Conservation (phyloP, 1,140 invertebrate species). For the Onthophagus taurus region DNA sequence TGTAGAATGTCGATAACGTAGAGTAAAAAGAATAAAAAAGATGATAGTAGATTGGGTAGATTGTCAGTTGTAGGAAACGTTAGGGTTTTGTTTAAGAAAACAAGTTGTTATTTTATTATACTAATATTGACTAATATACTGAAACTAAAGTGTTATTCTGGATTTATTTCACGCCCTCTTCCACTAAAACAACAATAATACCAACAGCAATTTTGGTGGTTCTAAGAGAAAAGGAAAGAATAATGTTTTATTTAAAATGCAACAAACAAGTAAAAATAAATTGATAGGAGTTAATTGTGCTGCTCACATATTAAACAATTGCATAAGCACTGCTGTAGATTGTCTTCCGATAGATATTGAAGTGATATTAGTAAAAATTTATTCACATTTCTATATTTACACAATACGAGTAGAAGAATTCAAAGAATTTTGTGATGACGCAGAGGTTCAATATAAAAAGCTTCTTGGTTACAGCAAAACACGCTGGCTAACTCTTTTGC, state of each 20-base stretch:
- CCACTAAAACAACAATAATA: too few species aligned
- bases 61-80: too few species aligned
- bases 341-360: constrained; percentile 26
- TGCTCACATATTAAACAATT: constrained; percentile 16
- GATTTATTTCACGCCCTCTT: too few species aligned
- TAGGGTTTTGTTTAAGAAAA: too few species aligned
- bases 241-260: constrained; percentile 12
- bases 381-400: constrained; percentile 23
- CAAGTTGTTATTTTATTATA: too few species aligned
- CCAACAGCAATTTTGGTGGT: constrained; percentile 24
- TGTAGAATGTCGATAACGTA: too few species aligned
- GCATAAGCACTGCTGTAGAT: constrained; percentile 27
- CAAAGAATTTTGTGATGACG: constrained; percentile 9
- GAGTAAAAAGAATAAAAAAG: too few species aligned
- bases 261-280: constrained; percentile 5
- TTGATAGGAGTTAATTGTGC: constrained; percentile 17
- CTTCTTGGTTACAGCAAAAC: constrained; percentile 27
- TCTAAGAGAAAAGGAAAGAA: constrained; percentile 12
- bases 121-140: too few species aligned
- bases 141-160: too few species aligned
- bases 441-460: constrained; percentile 23
- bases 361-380: constrained; percentile 27
- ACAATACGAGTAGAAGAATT: constrained; percentile 15
- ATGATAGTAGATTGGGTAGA: too few species aligned
- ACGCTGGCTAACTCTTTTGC: constrained; percentile 14